Evolutionary conservation across 2,113 vertebrate genomes (phyloP).

Genomic region (Hoplias malabaricus): DNA sequence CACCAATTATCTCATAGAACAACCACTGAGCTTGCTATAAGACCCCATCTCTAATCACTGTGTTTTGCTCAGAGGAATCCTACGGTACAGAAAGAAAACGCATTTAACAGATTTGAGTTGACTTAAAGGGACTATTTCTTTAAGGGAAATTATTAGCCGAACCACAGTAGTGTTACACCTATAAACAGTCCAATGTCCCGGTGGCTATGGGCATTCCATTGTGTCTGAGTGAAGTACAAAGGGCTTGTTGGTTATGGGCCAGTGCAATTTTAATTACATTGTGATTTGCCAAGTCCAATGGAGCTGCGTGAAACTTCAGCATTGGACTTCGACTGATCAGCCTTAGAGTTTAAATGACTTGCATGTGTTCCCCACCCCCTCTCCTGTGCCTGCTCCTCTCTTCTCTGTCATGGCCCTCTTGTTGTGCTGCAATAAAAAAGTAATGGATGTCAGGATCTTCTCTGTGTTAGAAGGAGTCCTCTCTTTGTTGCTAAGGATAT

Average conservation of each 20-base stretch:
- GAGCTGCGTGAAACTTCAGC: constrained; percentile 54
- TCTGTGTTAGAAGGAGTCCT: constrained; percentile 67
- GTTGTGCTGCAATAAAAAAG: constrained; percentile 73
- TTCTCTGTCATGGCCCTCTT: constrained; percentile 68
- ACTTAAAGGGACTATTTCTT: background rate
- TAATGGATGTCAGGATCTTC: constrained; percentile 63
- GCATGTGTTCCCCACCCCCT: constrained; percentile 71
- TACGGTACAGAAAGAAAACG: too few relatives aligned
- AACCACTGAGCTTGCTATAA: too few relatives aligned
- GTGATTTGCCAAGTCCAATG: constrained; percentile 25
- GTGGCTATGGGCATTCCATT: constrained; percentile 6
- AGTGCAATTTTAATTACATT: constrained; percentile 26
- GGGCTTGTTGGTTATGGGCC: constrained; percentile 3
- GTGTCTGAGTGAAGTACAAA: background rate
- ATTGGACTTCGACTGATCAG: constrained; percentile 76
- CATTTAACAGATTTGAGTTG: background rate
- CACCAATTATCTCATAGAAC: too few relatives aligned
- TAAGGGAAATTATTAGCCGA: background rate
- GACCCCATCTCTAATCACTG: too few relatives aligned
- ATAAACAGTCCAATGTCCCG: background rate
- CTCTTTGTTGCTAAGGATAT: constrained; percentile 50
- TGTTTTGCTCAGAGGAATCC: too few relatives aligned
- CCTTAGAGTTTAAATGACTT: constrained; percentile 82
- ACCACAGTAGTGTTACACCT: background rate
- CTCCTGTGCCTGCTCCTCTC: constrained; percentile 66